Evolutionary conservation across 2,113 vertebrate species (phyloP).

Genomic region (Colistium nudipinnis): DNA sequence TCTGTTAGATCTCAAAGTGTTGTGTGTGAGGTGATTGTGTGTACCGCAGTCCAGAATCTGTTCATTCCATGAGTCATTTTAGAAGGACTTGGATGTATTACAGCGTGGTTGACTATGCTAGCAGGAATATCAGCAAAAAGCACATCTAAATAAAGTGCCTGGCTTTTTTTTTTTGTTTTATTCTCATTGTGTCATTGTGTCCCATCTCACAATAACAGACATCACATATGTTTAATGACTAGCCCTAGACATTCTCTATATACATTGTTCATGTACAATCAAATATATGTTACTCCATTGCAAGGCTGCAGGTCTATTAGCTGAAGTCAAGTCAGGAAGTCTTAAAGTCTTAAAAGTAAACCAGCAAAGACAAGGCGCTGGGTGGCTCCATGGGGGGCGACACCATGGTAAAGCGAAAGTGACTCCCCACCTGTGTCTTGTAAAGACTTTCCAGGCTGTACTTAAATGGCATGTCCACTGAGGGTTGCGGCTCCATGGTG

Average conservation of each 20-base stretch:
- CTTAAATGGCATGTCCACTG: slow-evolving; percentile 44
- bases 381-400: slow-evolving; percentile 40
- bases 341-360: slow-evolving; percentile 66
- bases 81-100: slow-evolving; percentile 6
- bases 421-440: slow-evolving; percentile 67
- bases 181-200: neutral
- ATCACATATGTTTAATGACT: slow-evolving; percentile 22
- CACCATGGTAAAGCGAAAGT: slow-evolving; percentile 56
- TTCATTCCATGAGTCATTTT: slow-evolving; percentile 26
- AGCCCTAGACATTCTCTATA: neutral
- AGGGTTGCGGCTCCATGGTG: neutral
- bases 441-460: slow-evolving; percentile 67
- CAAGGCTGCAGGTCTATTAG: slow-evolving; percentile 27
- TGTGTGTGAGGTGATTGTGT: slow-evolving; percentile 10
- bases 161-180: neutral
- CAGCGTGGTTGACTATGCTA: neutral
- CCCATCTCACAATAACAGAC: slow-evolving; percentile 1
- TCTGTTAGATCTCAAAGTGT: slow-evolving; percentile 25
- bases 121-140: slow-evolving; percentile 13
- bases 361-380: slow-evolving; percentile 29
- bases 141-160: neutral
- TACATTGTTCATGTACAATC: neutral
- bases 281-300: slow-evolving; percentile 45
- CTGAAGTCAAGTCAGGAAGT: slow-evolving; percentile 37
- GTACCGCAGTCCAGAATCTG: slow-evolving; percentile 1